Base-by-base conservation (phyloP, 2,797 vertebrate genomes). In the Falco concolor region DNA sequence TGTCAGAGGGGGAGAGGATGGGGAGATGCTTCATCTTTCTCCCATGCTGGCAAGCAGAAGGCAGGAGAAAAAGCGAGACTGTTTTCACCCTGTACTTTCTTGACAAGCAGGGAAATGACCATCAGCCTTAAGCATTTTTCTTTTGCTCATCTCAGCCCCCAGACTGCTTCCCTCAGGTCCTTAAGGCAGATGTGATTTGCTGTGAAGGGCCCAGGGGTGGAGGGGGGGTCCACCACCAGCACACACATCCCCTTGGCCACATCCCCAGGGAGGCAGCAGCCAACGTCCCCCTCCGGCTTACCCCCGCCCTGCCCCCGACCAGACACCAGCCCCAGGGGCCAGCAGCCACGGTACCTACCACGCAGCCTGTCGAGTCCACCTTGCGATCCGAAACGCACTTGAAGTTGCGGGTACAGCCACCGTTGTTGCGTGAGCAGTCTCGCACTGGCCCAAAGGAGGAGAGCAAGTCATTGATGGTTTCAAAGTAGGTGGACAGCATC, bases 401-500 rank as follows among this genome's bases (percentile, higher is more conserved):
- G 98, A 99, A 99, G 97, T 99, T 99, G 92, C 99, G 99, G 64
- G 98, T 99, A 95, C 99, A 99, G 96, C 99, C 99, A 0, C 99
- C 99, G 2, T 99, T 99, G 94, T 99, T 99, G 96, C 98, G 98
- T 64, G 99, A 98, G 90, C 99, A 99, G 97, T 99, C 99, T 13
- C 99, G 98, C 24, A 99, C 99, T 0, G 99, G 99, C 47, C 99
- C 99, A 1, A 99, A 99, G 40, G 99, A 99, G 2, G 98, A 99
- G 22, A 99, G 98, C 21, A 99, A 98, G 91, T 99, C 99, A 53
- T 99, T 99, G 84, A 99, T 99, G 14, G 99, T 99, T 97, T 99
- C 99, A 16, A 99, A 99, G 95, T 99, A 99, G 3, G 99, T 99
- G 47, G 99, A 99, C 98, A 99, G 98, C 98, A 99, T 99, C 7